phyloP scores from a whole-genome alignment of 1,140 invertebrate genomes.

The Liolophura sinensis region DNA sequence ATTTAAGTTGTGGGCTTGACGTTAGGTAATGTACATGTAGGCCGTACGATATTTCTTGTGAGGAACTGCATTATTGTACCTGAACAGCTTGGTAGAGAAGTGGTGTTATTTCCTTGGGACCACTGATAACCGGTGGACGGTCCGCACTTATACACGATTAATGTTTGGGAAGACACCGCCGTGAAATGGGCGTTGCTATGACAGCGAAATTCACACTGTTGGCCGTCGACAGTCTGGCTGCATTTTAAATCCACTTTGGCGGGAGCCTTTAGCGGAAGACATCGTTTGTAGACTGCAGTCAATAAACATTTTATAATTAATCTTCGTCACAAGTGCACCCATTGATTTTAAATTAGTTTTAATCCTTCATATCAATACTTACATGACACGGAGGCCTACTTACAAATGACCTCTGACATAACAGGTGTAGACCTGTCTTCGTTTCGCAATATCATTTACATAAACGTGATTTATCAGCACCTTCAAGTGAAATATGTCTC shows the following conservation, averaged over 20 bases:
- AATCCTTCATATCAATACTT: no score
- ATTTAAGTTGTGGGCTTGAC: no score
- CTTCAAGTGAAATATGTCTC: no score
- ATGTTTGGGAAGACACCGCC: neutral
- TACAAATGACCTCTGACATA: no score
- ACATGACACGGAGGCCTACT: no score
- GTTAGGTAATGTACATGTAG: no score
- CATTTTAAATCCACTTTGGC: conserved; percentile 31
- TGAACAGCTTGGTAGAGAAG: conserved; percentile 48
- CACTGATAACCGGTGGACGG: conserved; percentile 40
- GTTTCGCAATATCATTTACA: no score
- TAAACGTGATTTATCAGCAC: no score
- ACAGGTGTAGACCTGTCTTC: no score
- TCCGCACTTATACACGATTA: conserved; percentile 33
- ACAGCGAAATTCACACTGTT: conserved; percentile 12
- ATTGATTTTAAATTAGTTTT: no score
- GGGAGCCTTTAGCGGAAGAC: conserved; percentile 26
- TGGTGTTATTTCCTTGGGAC: conserved; percentile 32
- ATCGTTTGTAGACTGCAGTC: conserved; percentile 1
- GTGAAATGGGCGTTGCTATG: conserved; percentile 19
- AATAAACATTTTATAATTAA: neutral
- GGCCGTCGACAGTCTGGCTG: conserved; percentile 8
- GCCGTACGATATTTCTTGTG: no score
- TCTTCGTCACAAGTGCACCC: neutral
- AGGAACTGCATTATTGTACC: conserved; percentile 29